Percentiles rank a stretch among this genome's conserved stretches.
Evolutionary conservation across 2,797 vertebrate species (phyloP).

Genomic region (Ctenosaura bakeri): DNA sequence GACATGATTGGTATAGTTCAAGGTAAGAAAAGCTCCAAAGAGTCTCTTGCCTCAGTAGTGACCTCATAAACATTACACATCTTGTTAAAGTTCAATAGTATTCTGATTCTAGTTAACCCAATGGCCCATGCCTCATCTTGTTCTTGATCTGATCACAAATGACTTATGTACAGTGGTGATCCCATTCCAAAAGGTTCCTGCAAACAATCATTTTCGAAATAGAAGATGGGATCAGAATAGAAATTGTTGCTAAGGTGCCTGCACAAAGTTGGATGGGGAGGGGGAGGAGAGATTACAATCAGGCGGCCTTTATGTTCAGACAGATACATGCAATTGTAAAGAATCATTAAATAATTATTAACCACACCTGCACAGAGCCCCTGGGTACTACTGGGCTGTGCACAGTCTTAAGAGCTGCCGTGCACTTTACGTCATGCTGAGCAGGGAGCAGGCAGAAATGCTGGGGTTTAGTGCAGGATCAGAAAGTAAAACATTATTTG

Average conservation of each 20-base stretch:
- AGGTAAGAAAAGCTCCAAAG: background rate
- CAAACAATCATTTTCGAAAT: conserved; percentile 45
- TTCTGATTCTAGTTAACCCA: background rate
- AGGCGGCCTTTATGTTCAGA: conserved; percentile 65
- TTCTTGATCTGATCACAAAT: too few relatives aligned
- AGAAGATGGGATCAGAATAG: conserved; percentile 47
- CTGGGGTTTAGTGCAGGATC: conserved; percentile 62
- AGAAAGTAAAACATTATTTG: conserved; percentile 62
- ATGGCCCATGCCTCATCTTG: too few relatives aligned
- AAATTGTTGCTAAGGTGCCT: conserved; percentile 59
- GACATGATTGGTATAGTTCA: background rate
- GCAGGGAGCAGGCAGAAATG: conserved; percentile 51
- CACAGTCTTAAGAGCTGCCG: conserved; percentile 66
- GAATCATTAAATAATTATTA: conserved; percentile 80
- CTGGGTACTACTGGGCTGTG: conserved; percentile 66
- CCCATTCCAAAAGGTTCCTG: conserved; percentile 24
- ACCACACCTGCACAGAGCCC: conserved; percentile 70
- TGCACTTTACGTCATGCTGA: conserved; percentile 68
- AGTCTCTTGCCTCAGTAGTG: background rate
- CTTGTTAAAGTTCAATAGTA: background rate
- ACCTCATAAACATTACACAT: background rate
- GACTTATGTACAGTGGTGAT: background rate
- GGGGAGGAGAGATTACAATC: conserved; percentile 56
- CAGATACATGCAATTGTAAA: conserved; percentile 77
- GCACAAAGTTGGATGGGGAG: conserved; percentile 44